These are phyloP conservation scores for Punctoribates punctum DNA, from an alignment of 2,888 invertebrate species.

Conservation along the genomic window DNA sequence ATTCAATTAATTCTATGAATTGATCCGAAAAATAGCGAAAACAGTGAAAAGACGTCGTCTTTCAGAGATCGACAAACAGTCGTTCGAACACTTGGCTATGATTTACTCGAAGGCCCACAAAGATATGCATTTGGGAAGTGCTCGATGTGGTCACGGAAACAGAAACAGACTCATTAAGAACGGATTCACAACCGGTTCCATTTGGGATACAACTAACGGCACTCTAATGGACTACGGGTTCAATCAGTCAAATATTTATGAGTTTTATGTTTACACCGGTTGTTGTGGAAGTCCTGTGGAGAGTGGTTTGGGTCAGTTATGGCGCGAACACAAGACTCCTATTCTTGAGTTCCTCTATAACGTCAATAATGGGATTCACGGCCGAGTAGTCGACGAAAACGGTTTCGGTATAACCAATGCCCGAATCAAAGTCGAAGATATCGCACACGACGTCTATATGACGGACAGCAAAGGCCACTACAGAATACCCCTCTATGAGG, in stretches of 20 bases:
- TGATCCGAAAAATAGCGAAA: background rate
- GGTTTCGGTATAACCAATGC: slow-evolving; percentile 73
- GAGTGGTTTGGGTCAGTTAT: slow-evolving; percentile 68
- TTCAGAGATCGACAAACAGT: slow-evolving; percentile 16
- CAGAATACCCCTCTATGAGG: slow-evolving; percentile 83
- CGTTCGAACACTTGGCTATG: slow-evolving; percentile 31
- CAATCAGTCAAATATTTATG: slow-evolving; percentile 77
- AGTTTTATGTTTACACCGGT: slow-evolving; percentile 89
- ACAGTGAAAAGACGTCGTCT: background rate
- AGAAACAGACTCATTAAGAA: slow-evolving; percentile 32
- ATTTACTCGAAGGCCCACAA: slow-evolving; percentile 27
- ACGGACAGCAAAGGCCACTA: slow-evolving; percentile 74
- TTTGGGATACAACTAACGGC: slow-evolving; percentile 16
- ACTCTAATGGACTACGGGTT: slow-evolving; percentile 27
- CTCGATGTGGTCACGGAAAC: slow-evolving; percentile 9
- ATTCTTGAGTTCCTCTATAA: slow-evolving; percentile 79
- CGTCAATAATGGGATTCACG: slow-evolving; percentile 79
- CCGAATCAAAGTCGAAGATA: slow-evolving; percentile 69
- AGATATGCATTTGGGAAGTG: slow-evolving; percentile 35
- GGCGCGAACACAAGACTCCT: slow-evolving; percentile 84
- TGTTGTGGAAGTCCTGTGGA: slow-evolving; percentile 85
- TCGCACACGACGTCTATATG: slow-evolving; percentile 66
- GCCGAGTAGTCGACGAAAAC: slow-evolving; percentile 72
- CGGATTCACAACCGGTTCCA: slow-evolving; percentile 20
- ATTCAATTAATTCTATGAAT: background rate